Conservation (phyloP, 2,888 invertebrate species). For the Bugula neritina region DNA sequence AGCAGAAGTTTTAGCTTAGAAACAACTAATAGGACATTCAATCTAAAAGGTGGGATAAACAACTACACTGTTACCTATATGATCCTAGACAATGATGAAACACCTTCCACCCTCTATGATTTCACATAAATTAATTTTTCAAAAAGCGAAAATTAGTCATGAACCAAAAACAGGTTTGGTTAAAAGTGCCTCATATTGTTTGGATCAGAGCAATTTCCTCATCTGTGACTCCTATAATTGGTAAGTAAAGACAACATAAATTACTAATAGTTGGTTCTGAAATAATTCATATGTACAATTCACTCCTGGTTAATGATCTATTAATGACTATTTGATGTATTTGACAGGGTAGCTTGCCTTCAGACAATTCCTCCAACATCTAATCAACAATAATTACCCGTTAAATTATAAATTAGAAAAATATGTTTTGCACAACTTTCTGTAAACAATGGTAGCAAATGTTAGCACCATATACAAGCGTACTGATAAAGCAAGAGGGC, state of each 20-base stretch:
- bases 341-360: background rate
- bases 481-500: no score
- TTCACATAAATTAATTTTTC: no score
- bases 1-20: no score
- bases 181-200: conserved; percentile 6
- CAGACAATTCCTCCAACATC: background rate
- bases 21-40: no score
- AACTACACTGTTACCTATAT: no score
- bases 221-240: background rate
- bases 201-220: conserved; percentile 4
- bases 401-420: background rate
- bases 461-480: background rate
- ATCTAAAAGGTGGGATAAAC: no score
- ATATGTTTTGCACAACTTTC: background rate
- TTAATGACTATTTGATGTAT: background rate
- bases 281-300: background rate
- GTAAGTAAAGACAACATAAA: background rate
- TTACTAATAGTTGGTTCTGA: background rate
- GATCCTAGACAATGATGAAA: no score
- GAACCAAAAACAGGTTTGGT: background rate
- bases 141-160: no score
- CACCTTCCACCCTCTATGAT: no score
- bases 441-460: background rate
- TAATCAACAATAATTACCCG: background rate
- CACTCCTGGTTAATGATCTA: background rate